Evolutionary conservation across 2,888 invertebrate species (phyloP).

Genomic region (Epistrophella euchroma): DNA sequence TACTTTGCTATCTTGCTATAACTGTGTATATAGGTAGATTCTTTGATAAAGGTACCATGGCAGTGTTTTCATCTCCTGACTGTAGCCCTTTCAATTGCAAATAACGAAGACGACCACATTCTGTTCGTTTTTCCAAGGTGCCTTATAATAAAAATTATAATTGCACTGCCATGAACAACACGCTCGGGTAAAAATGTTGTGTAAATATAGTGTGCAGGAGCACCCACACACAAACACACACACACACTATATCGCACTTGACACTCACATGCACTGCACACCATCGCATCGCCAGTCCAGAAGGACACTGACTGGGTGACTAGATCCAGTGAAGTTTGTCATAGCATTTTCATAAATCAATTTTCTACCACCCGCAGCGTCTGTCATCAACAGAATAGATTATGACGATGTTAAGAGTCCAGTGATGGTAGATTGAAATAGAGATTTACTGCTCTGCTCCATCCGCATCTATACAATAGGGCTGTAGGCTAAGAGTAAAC

Average conservation of each 20-base stretch:
- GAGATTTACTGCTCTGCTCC: conserved; percentile 42
- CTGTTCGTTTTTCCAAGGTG: conserved; percentile 48
- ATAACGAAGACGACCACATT: conserved; percentile 30
- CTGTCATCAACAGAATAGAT: conserved; percentile 67
- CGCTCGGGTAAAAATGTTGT: conserved; percentile 46
- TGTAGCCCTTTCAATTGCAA: background rate
- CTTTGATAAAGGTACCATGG: background rate
- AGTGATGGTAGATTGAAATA: conserved; percentile 45
- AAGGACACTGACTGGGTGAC: conserved; percentile 48
- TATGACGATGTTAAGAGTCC: conserved; percentile 55
- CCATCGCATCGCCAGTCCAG: conserved; percentile 1
- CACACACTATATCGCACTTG: conserved; percentile 8
- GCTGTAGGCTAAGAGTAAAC: conserved; percentile 25
- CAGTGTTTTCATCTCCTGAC: background rate
- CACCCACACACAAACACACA: conserved; percentile 6
- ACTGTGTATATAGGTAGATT: background rate
- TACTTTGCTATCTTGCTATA: background rate
- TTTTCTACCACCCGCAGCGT: conserved; percentile 72
- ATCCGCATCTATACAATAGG: background rate
- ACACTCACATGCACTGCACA: conserved; percentile 24
- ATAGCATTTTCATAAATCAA: conserved; percentile 73
- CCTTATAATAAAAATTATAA: conserved; percentile 62
- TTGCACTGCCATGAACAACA: conserved; percentile 72
- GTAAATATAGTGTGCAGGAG: conserved; percentile 23
- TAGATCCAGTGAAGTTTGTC: conserved; percentile 68